Conservation (phyloP, 2,113 vertebrate species). For the Henicopernis longicauda region DNA sequence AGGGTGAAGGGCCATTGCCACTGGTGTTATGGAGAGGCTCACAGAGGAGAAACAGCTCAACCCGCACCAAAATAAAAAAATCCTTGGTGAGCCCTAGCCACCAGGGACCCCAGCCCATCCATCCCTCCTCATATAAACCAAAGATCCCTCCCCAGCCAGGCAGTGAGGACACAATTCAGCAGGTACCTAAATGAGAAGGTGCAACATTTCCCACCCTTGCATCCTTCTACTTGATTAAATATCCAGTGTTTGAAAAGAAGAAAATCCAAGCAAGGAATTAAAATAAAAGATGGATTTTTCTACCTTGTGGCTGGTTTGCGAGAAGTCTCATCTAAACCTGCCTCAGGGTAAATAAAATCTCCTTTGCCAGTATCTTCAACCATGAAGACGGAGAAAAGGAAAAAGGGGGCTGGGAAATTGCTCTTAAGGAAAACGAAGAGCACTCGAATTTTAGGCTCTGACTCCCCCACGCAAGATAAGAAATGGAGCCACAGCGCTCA, state of each 20-base stretch:
- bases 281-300: neutral
- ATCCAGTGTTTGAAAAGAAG: neutral
- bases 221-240: neutral
- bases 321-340: neutral
- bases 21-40: neutral
- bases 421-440: neutral
- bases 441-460: neutral
- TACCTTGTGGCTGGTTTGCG: neutral
- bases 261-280: neutral
- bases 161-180: neutral
- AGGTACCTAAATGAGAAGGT: neutral
- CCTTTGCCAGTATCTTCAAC: neutral
- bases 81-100: rapidly evolving
- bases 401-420: neutral
- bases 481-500: neutral
- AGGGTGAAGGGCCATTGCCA: neutral
- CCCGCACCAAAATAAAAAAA: neutral
- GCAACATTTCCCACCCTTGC: neutral
- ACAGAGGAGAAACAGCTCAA: neutral
- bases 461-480: neutral
- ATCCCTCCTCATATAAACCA: neutral
- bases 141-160: neutral
- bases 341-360: neutral
- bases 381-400: neutral
- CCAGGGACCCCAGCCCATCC: neutral